Conservation (phyloP, 2,888 invertebrate species). For the Tinea semifulvella region DNA sequence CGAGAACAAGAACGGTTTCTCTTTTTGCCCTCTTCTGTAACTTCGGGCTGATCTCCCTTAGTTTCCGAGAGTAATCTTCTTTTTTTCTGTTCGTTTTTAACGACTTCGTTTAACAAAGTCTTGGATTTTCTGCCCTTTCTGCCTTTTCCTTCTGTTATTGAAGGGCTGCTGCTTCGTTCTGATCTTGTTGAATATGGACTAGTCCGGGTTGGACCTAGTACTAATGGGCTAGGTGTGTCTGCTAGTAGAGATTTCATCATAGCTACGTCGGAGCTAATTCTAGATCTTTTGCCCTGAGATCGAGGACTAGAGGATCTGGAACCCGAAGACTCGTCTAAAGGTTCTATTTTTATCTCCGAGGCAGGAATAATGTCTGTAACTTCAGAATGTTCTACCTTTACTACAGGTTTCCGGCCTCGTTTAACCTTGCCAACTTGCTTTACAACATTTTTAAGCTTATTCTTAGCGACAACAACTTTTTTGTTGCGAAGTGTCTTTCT, state of each 20-base stretch:
- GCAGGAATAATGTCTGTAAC: constrained; percentile 50
- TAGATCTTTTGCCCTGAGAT: constrained; percentile 46
- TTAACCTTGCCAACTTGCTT: constrained; percentile 34
- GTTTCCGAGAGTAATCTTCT: constrained; percentile 67
- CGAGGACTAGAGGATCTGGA: constrained; percentile 60
- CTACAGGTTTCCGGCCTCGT: constrained; percentile 43
- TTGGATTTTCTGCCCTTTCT: constrained; percentile 73
- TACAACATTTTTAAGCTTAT: constrained; percentile 45
- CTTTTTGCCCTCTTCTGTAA: constrained; percentile 49
- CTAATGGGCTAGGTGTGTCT: constrained; percentile 44
- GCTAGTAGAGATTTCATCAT: constrained; percentile 57
- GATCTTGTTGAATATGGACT: constrained; percentile 71
- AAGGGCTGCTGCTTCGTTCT: constrained; percentile 63
- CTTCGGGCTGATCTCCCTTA: constrained; percentile 44
- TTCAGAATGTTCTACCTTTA: constrained; percentile 33
- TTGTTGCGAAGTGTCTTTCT: constrained; percentile 54
- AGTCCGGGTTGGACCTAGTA: constrained; percentile 51
- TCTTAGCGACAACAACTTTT: constrained; percentile 41
- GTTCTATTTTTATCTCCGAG: constrained; percentile 57
- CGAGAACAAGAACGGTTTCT: constrained; percentile 58
- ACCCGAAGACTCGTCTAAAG: constrained; percentile 45
- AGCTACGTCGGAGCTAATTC: constrained; percentile 54
- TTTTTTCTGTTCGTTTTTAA: constrained; percentile 64
- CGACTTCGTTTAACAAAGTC: constrained; percentile 63
- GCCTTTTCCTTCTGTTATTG: constrained; percentile 60